These are phyloP conservation scores for Drosophila navojoa DNA, from an alignment of 1,140 invertebrate species.

Conservation along the genomic window DNA sequence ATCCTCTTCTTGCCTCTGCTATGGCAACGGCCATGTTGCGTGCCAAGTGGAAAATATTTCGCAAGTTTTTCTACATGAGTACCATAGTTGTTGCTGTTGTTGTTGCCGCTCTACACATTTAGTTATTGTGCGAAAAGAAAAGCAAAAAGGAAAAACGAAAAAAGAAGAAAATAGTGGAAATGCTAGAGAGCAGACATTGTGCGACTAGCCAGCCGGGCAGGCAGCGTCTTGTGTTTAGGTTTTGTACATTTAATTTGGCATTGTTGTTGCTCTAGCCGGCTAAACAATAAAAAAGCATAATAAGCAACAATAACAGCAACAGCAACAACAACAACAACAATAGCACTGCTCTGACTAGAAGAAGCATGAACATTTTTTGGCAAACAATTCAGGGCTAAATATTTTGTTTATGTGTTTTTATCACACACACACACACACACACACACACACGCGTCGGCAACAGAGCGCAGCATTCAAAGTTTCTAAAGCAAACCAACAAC, in stretches of 20 bases:
- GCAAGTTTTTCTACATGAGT: constrained; percentile 71
- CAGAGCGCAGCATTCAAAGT: constrained; percentile 15
- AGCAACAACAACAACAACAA: constrained; percentile 7
- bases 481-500: constrained; percentile 26
- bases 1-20: constrained; percentile 7
- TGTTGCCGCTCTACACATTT: constrained; percentile 56
- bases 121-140: constrained; percentile 74
- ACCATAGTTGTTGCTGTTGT: constrained; percentile 20
- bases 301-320: constrained; percentile 39
- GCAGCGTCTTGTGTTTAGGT: constrained; percentile 72
- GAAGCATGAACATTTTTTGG: constrained; percentile 74
- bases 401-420: constrained; percentile 78
- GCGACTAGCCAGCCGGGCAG: constrained; percentile 27
- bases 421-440: constrained; percentile 36
- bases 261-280: constrained; percentile 64
- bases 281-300: constrained; percentile 70
- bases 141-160: neutral
- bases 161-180: constrained; percentile 46
- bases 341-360: constrained; percentile 19
- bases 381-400: constrained; percentile 82
- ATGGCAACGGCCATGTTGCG: constrained; percentile 65
- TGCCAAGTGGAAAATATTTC: constrained; percentile 83
- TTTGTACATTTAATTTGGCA: constrained; percentile 67
- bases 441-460: constrained; percentile 8
- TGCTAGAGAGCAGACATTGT: constrained; percentile 31